Percentiles rank a stretch among this genome's conserved stretches.
Conservation (phyloP, 1,140 invertebrate genomes). For the Orchesella cincta region DNA sequence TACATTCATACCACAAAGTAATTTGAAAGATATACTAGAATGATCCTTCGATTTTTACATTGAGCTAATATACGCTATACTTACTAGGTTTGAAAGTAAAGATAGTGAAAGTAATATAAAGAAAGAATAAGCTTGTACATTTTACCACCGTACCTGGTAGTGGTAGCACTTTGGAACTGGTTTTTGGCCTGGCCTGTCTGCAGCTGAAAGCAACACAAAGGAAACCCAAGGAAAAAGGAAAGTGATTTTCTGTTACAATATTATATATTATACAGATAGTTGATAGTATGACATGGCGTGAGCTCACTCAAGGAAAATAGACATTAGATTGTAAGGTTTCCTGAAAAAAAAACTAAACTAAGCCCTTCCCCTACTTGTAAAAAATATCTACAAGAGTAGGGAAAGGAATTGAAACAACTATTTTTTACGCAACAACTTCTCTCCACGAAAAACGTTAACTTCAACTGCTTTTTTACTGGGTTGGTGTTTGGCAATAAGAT, state of each 20-base stretch:
- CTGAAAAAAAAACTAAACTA: not conserved
- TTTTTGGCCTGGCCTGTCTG: too few species aligned
- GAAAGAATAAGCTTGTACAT: too few species aligned
- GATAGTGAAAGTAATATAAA: too few species aligned
- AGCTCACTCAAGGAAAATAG: not conserved
- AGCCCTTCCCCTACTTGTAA: not conserved
- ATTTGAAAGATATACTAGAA: too few species aligned
- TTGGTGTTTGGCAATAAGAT: not conserved
- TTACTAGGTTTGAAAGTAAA: too few species aligned
- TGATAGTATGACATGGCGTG: not conserved
- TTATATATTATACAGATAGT: not conserved
- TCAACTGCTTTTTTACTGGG: not conserved
- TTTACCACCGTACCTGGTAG: too few species aligned
- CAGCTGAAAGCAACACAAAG: too few species aligned
- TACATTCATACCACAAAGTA: too few species aligned
- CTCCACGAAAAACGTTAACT: not conserved
- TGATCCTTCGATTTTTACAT: too few species aligned
- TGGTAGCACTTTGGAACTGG: too few species aligned
- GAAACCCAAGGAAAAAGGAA: not conserved
- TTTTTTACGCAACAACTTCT: not conserved
- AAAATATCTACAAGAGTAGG: not conserved
- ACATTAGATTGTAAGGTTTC: not conserved
- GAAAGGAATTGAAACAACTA: not conserved
- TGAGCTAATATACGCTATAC: too few species aligned
- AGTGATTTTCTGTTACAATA: not conserved